Evolutionary conservation across 2,888 invertebrate species (phyloP), one percentile per base, ranked within the genome.

Genomic region (Gasteruption jaculator): DNA sequence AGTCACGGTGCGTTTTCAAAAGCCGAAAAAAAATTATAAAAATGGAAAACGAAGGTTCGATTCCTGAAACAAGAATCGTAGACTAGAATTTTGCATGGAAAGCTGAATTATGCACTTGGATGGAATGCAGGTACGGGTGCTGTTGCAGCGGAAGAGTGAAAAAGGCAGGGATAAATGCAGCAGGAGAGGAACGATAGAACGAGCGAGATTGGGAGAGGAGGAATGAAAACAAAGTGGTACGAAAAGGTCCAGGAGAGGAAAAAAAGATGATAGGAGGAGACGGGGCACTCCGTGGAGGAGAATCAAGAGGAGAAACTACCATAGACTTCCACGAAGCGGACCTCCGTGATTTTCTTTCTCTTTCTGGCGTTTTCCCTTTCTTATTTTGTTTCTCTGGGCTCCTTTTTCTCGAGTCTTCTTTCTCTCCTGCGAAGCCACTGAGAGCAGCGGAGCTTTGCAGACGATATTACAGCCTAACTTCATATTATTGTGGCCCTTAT

Each of bases 321-420:
- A 48, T 56, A 52, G 59, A 52, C 59, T 61, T 61, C 61, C 55
- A 61, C 59, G 60, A 62, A 61, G 54, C 49, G 50, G 57, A 61
- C 57, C 55, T 58, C 53, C 56, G 45, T 49, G 52, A 50, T 45
- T 45, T 43, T 45, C 36, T 37, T 38, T 42, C 39, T 41, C 16
- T 29, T 12, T 50, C 52, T 50, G 14, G 29, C 43, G 30, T n/a
- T n/a, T n/a, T n/a, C n/a, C n/a, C n/a, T n/a, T n/a, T n/a, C n/a
- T n/a, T n/a, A n/a, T n/a, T n/a, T n/a, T n/a, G n/a, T n/a, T n/a
- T n/a, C n/a, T n/a, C n/a, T n/a, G n/a, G 36, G 49, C 54, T 39
- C 31, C 44, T 20, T n/a, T 41, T 33, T 53, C 44, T 14, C 38
- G 36, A 41, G 46, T 24, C 45, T n/a, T 36, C 45, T 45, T 40